Conservation (phyloP, 2,888 invertebrate species). For the Drosophila helvetica region DNA sequence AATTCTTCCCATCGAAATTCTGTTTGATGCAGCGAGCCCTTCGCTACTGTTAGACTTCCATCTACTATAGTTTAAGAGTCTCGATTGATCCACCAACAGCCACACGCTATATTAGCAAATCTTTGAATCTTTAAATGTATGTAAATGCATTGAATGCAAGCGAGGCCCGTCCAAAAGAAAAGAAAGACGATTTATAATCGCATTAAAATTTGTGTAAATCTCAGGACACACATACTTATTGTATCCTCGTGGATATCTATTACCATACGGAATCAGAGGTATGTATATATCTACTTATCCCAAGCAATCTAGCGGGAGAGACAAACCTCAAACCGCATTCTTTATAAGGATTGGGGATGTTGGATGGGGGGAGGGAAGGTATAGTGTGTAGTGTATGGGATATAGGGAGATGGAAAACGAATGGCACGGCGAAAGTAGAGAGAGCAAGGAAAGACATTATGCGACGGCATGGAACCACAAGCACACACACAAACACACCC, state of each 20-base stretch:
- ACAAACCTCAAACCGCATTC: slow-evolving; percentile 75
- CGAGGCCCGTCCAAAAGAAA: too few relatives aligned
- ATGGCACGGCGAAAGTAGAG: not conserved
- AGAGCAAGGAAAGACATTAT: slow-evolving; percentile 74
- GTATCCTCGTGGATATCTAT: slow-evolving; percentile 17
- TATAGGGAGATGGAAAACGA: not conserved
- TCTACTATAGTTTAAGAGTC: too few relatives aligned
- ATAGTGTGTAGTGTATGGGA: not conserved
- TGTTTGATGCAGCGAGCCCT: too few relatives aligned
- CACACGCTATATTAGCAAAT: too few relatives aligned
- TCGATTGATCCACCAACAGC: too few relatives aligned
- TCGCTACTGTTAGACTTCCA: too few relatives aligned
- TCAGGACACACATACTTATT: slow-evolving; percentile 21
- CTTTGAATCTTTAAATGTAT: too few relatives aligned
- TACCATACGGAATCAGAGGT: not conserved
- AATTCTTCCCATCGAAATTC: too few relatives aligned
- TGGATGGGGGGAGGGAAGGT: not conserved
- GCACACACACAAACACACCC: slow-evolving; percentile 50
- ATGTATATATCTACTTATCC: slow-evolving; percentile 9
- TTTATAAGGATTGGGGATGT: slow-evolving; percentile 38
- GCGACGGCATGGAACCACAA: slow-evolving; percentile 60
- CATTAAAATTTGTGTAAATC: slow-evolving; percentile 67
- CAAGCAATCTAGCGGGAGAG: slow-evolving; percentile 50
- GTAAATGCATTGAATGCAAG: too few relatives aligned
- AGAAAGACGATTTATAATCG: slow-evolving; percentile 64